These are phyloP conservation scores for Muntiacus reevesi DNA, from an alignment of 2,113 vertebrate species.

Conservation along the genomic window DNA sequence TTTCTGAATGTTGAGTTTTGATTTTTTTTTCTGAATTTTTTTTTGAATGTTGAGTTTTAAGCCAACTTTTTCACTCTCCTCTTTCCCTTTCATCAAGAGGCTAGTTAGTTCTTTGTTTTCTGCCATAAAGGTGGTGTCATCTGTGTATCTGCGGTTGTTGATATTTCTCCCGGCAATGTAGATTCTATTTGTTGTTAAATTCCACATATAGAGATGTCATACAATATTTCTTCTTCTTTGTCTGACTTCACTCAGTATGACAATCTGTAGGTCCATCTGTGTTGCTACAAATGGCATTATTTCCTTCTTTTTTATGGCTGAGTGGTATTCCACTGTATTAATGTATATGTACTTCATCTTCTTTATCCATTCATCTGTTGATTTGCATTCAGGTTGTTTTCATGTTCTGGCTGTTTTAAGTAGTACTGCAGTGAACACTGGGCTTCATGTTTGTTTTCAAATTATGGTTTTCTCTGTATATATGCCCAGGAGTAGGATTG, in stretches of 20 bases:
- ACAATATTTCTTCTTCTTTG: neutral
- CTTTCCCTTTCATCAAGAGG: neutral
- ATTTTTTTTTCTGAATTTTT: neutral
- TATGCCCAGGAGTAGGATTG: neutral
- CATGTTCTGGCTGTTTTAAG: neutral
- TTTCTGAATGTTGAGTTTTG: neutral
- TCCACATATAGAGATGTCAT: neutral
- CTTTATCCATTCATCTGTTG: neutral
- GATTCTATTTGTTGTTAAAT: neutral
- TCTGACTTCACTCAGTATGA: neutral
- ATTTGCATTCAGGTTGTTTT: neutral
- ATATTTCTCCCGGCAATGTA: neutral
- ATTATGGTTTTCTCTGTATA: neutral
- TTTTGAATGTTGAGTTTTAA: neutral
- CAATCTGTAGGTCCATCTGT: neutral
- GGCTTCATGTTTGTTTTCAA: neutral
- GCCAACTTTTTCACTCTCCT: neutral
- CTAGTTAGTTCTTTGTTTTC: neutral
- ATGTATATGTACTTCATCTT: neutral
- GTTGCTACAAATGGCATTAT: neutral
- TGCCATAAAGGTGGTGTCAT: neutral
- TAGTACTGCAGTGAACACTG: neutral
- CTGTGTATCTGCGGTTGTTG: neutral
- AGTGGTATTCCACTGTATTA: neutral
- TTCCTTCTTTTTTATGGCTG: neutral